Evolutionary conservation across 2,113 vertebrate genomes (phyloP).

Genomic region (Excalfactoria chinensis): DNA sequence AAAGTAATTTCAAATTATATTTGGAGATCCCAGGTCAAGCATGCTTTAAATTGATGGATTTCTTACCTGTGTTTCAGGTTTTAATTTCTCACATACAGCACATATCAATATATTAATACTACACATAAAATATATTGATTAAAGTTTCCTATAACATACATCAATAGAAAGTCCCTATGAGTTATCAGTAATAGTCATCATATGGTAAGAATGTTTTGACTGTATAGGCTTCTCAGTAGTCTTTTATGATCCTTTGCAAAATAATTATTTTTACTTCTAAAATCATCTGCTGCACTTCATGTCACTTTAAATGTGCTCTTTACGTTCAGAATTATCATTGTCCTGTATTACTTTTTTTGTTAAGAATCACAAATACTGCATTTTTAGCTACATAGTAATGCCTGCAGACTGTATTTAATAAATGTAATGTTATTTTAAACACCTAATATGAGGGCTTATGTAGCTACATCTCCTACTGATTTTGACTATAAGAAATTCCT

Average conservation of each 20-base stretch:
- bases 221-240: neutral
- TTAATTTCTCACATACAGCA: neutral
- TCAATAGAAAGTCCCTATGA: neutral
- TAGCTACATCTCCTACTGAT: neutral
- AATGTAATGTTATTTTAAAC: neutral
- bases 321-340: neutral
- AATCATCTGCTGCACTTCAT: neutral
- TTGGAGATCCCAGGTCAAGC: neutral
- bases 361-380: neutral
- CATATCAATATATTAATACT: neutral
- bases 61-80: neutral
- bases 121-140: neutral
- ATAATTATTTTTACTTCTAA: neutral
- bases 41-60: neutral
- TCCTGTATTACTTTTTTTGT: neutral
- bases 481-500: neutral
- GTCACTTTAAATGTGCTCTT: neutral
- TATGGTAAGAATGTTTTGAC: neutral
- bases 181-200: neutral
- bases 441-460: neutral
- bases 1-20: neutral
- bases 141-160: neutral
- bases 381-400: neutral
- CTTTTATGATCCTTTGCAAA: neutral
- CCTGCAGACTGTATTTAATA: neutral